Percentiles rank a stretch among this genome's conserved stretches.
Conservation (phyloP, 2,797 vertebrate genomes). For the Karalla daura region DNA sequence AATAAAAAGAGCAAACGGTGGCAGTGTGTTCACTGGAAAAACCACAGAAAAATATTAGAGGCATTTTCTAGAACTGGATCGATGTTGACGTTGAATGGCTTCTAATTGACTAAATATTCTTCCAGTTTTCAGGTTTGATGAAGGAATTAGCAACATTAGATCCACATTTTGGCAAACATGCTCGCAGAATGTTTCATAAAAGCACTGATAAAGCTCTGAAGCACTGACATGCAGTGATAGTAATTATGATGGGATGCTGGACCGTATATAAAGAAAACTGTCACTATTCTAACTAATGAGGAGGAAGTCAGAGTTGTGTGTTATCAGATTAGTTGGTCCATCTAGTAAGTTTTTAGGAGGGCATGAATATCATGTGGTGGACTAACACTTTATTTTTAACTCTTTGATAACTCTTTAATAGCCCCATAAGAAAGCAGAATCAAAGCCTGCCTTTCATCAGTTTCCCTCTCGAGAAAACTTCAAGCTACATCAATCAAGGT, state of each 20-base stretch:
- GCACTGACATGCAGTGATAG: too few species aligned
- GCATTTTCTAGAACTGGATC: not conserved
- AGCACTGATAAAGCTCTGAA: too few species aligned
- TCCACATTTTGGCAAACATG: too few species aligned
- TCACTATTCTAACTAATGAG: not conserved
- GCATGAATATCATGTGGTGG: not conserved
- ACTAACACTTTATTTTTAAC: not conserved
- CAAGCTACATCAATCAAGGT: not conserved
- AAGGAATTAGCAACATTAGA: too few species aligned
- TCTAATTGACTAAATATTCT: too few species aligned
- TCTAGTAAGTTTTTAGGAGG: not conserved
- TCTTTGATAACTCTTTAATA: not conserved
- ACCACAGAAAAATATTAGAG: not conserved
- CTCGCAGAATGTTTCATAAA: too few species aligned
- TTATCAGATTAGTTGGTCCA: not conserved
- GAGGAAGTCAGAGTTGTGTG: not conserved
- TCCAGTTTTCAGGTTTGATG: too few species aligned
- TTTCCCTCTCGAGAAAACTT: not conserved
- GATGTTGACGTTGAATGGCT: not conserved
- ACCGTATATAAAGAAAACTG: not conserved
- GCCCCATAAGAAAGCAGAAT: not conserved
- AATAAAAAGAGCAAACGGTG: slow-evolving; percentile 33
- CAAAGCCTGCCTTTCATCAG: not conserved
- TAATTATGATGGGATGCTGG: too few species aligned
- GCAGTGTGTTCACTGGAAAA: slow-evolving; percentile 8